Evolutionary conservation across 2,113 vertebrate genomes (phyloP).

Genomic region (Mandrillus leucophaeus): DNA sequence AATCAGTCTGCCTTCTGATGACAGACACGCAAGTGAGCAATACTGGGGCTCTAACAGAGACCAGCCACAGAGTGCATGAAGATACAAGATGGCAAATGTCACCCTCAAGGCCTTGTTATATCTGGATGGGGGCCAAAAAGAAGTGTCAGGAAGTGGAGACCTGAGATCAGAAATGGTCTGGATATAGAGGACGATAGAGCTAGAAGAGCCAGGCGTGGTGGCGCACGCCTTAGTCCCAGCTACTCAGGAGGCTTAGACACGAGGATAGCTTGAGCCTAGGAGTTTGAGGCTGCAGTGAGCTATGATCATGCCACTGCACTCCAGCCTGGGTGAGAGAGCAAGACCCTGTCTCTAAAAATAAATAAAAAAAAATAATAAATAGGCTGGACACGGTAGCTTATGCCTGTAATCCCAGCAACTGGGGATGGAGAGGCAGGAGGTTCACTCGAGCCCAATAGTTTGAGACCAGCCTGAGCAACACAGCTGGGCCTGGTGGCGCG

Average conservation of each 20-base stretch:
- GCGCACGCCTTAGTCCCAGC: too few relatives aligned
- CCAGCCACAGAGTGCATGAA: background rate
- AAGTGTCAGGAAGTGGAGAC: background rate
- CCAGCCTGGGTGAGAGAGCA: too few relatives aligned
- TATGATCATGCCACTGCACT: too few relatives aligned
- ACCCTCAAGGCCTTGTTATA: background rate
- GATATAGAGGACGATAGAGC: too few relatives aligned
- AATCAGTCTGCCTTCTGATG: background rate
- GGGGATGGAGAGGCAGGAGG: background rate
- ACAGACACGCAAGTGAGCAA: background rate
- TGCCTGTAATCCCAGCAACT: background rate
- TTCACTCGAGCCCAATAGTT: background rate
- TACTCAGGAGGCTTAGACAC: too few relatives aligned
- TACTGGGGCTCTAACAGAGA: background rate
- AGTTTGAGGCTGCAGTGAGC: too few relatives aligned
- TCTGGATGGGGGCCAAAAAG: background rate
- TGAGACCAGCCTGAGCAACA: background rate
- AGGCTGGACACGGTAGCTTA: background rate
- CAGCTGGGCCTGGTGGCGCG: background rate
- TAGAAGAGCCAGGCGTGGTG: too few relatives aligned
- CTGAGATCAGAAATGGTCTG: too few relatives aligned
- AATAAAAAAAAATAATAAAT: too few relatives aligned
- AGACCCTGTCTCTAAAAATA: too few relatives aligned
- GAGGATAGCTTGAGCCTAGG: too few relatives aligned
- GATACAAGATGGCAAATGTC: background rate